Percentiles rank a stretch among this genome's conserved stretches.
phyloP scores from a whole-genome alignment of 2,888 invertebrate species.

The Catocala fraxini region DNA sequence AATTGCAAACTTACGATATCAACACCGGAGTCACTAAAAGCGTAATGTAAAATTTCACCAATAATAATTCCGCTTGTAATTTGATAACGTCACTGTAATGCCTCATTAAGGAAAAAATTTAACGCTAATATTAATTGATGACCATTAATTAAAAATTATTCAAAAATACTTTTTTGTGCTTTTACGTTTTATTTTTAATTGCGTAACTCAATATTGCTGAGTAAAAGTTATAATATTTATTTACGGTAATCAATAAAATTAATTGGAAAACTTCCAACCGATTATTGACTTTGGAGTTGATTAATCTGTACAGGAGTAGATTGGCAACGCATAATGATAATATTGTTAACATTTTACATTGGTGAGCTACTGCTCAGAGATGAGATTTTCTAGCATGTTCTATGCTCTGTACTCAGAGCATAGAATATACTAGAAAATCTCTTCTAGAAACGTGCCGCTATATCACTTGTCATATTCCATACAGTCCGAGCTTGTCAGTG shows the following conservation, averaged over 20 bases:
- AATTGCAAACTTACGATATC: no score
- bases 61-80: constrained; percentile 10
- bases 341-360: not conserved
- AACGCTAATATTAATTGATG: constrained; percentile 29
- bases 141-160: constrained; percentile 29
- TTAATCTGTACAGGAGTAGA: not conserved
- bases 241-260: constrained; percentile 10
- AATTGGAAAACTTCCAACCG: constrained; percentile 5
- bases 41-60: not conserved
- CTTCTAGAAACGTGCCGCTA: no score
- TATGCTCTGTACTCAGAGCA: no score
- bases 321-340: not conserved
- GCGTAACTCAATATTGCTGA: constrained; percentile 21
- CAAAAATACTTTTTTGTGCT: constrained; percentile 9
- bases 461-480: no score
- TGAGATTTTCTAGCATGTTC: no score
- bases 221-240: constrained; percentile 11
- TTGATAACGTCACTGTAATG: constrained; percentile 15
- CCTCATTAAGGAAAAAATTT: constrained; percentile 24
- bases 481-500: no score
- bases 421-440: no score
- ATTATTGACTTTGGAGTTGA: constrained; percentile 3
- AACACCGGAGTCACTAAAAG: not conserved
- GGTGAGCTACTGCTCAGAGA: no score
- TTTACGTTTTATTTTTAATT: constrained; percentile 26